Percentiles rank a stretch among this genome's conserved stretches.
Conservation (phyloP, 2,888 invertebrate species). For the Mongoloraphidia duomilia region DNA sequence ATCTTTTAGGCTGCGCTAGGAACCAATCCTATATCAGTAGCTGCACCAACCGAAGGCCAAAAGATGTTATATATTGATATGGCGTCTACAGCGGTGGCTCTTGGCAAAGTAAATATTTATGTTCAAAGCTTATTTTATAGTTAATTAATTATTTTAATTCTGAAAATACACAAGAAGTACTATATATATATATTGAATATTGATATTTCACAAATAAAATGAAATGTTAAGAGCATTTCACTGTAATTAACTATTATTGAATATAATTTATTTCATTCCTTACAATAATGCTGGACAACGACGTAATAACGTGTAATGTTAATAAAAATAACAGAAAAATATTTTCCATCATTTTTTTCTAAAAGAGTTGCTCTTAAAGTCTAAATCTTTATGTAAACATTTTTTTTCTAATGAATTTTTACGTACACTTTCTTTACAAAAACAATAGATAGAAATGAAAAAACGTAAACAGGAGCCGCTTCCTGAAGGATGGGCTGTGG, state of each 20-base stretch:
- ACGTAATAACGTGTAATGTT: no score
- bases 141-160: not conserved
- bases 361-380: no score
- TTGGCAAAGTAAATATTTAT: slow-evolving; percentile 58
- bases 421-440: not conserved
- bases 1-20: slow-evolving; percentile 51
- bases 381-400: no score
- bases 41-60: slow-evolving; percentile 53
- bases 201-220: no score
- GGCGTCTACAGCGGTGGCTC: slow-evolving; percentile 87
- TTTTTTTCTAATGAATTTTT: no score
- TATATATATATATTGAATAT: not conserved
- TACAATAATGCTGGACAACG: no score
- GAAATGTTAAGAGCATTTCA: no score
- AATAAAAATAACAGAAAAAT: no score
- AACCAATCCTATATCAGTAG: slow-evolving; percentile 78
- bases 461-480: slow-evolving; percentile 58
- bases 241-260: no score
- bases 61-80: slow-evolving; percentile 84
- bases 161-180: not conserved
- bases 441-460: slow-evolving; percentile 61
- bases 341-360: no score
- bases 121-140: no score
- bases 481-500: slow-evolving; percentile 74
- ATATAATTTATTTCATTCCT: no score